These are phyloP conservation scores for Gymnoscelis rufifasciata DNA, from an alignment of 2,888 invertebrate genomes.

Conservation along the genomic window DNA sequence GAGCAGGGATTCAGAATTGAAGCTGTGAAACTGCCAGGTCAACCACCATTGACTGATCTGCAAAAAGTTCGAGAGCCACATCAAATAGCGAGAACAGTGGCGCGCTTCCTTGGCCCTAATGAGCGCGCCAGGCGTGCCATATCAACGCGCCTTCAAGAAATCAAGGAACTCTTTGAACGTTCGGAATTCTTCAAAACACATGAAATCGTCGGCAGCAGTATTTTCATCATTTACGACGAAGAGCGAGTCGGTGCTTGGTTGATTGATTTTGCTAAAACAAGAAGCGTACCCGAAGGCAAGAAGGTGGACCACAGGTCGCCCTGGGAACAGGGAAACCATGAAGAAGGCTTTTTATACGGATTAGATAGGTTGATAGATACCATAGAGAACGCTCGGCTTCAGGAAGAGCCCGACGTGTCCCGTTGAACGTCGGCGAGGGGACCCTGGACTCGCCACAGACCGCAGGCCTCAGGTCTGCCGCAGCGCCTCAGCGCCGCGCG, in stretches of 20 bases:
- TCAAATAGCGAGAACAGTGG: conserved; percentile 86
- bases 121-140: conserved; percentile 84
- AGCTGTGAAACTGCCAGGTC: conserved; percentile 92
- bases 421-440: conserved; percentile 62
- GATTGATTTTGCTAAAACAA: conserved; percentile 98
- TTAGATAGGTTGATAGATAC: conserved; percentile 93
- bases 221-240: conserved; percentile 95
- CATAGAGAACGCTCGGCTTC: conserved; percentile 60
- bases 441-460: conserved; percentile 64
- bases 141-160: conserved; percentile 85
- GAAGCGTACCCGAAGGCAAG: conserved; percentile 83
- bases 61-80: conserved; percentile 90
- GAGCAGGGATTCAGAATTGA: conserved; percentile 97
- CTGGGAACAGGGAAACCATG: conserved; percentile 97
- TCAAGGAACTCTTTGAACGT: conserved; percentile 88
- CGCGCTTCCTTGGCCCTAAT: conserved; percentile 84
- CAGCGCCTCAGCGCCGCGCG: conserved; percentile 41
- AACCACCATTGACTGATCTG: conserved; percentile 90
- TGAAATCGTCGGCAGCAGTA: conserved; percentile 96
- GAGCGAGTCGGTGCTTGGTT: conserved; percentile 95
- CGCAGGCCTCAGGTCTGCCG: conserved; percentile 36
- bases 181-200: conserved; percentile 91
- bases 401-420: conserved; percentile 64
- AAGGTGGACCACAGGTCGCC: conserved; percentile 87
- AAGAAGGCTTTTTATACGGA: conserved; percentile 96